Evolutionary conservation across 2,797 vertebrate species (phyloP).

Genomic region (Arctocebus calabarensis): DNA sequence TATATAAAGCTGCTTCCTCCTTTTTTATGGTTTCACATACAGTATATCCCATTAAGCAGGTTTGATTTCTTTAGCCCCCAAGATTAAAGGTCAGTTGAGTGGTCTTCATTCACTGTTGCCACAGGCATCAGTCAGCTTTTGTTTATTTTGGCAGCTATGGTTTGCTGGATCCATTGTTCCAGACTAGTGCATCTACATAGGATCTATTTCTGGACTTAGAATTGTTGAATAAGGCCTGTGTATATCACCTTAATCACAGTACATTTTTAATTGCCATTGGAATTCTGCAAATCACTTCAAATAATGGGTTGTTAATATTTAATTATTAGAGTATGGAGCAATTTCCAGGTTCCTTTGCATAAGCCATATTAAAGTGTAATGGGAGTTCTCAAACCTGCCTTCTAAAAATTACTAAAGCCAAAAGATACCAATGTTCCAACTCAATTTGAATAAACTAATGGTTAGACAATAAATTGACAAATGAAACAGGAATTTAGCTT

Average conservation of each 20-base stretch:
- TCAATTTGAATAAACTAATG: background rate
- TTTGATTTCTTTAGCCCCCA: background rate
- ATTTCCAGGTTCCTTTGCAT: background rate
- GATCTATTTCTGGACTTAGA: background rate
- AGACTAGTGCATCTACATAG: background rate
- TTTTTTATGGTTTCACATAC: background rate
- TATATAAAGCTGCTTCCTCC: background rate
- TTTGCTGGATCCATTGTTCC: background rate
- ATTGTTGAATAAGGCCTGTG: background rate
- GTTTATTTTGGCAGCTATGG: background rate
- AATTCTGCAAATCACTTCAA: background rate
- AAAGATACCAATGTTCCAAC: background rate
- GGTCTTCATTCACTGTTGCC: background rate
- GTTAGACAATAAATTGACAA: background rate
- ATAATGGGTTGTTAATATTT: background rate
- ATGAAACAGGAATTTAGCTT: constrained; percentile 9
- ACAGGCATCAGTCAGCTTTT: background rate
- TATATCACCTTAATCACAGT: background rate
- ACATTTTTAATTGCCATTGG: background rate
- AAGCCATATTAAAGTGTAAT: background rate
- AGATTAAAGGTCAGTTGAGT: background rate
- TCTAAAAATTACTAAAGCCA: background rate
- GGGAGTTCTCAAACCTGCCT: background rate
- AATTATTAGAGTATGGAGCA: background rate
- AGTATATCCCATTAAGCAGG: background rate